Base-by-base conservation (phyloP, 1,140 invertebrate genomes). In the Lepidurus apus region DNA sequence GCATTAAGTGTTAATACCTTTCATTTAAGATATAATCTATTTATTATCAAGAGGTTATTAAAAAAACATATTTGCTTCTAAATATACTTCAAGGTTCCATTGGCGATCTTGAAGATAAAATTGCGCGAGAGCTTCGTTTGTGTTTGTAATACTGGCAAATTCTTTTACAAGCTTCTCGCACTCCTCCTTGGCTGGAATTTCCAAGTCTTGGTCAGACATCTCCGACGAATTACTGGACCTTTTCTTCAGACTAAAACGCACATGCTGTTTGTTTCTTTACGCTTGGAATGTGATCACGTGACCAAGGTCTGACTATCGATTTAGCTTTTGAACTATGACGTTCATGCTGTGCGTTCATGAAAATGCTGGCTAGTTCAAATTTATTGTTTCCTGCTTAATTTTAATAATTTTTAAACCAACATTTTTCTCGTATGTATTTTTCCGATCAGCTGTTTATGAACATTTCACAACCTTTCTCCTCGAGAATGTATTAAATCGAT, bases 21-120 rank as follows among this genome's bases (percentile, higher is more conserved):
- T n/a, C n/a, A n/a, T n/a, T n/a, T n/a, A n/a, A n/a, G n/a, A n/a
- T n/a, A n/a, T n/a, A n/a, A n/a, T n/a, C n/a, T n/a, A n/a, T 21
- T 17, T 7, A 65, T 65, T 9, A 65, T 65, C 21, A n/a, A 65
- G 21, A 17, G 79, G 73, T 73, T 7, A 26, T 24, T 73, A 24
- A 34, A 45, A 75, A 24, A 13, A n/a, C n/a, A 78, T 75, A 26
- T 26, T 26, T 26, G 26, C 26, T 26, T 26, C 26, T 26, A 26
- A 26, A 26, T 7, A 79, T 82, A 87, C 87, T 82, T 87, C 83
- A 13, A 89, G 79, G 80, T 88, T 81, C 88, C 88, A 89, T 4
- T 87, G 82, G 77, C 86, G 82, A 79, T 89, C 87, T 82, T 89
- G 88, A 1, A 89, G 83, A 83, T 85, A 89, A 81, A 88, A 88